Evolutionary conservation across 2,888 invertebrate species (phyloP), one percentile per base, ranked within the genome.

Genomic region (Eueremaeus valkanovi): DNA sequence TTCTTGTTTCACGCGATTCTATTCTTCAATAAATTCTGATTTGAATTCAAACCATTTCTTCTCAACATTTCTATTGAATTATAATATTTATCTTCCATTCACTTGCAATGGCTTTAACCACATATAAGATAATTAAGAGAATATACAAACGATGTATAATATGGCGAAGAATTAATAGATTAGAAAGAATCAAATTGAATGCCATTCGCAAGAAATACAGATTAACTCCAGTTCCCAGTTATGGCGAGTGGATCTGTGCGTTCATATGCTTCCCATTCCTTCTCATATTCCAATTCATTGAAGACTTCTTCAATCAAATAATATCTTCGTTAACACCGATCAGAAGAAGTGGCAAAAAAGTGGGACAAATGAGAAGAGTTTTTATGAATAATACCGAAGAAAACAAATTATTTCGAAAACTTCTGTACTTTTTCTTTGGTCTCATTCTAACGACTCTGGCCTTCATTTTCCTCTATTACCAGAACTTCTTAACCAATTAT

Each of bases 381-480:
- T 68, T 68, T 18, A 68, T 40, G 42, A 68, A 40, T 21, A 2
- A 16, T 2, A 68, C 68, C 24, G 42, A 68, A 6, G 68, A 68
- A 24, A 68, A 68, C 42, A 36, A 40, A 42, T 6, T 68, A 3
- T 42, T 68, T 24, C 68, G 68, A 21, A 68, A 68, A 42, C 2
- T 68, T 0, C 0, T 68, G 2, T 40, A 40, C 40, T 68, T 68
- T 21, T 24, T 68, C 1, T 68, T 68, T 36, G 68, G 68, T 11
- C 24, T 68, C 1, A 24, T 40, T 18, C 24, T 68, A 2, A 24
- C 40, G 5, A 40, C 1, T 13, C 21, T 68, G 13, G 24, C 24
- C n/a, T 68, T 40, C 24, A 0, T 68, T 9, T 68, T 68, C 42
- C n/a, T 68, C 42, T 40, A 40, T 24, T 68, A 16, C 9, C 68